These are phyloP conservation scores for Crotalus helleri DNA, from an alignment of 2,113 vertebrate genomes.

Conservation along the genomic window DNA sequence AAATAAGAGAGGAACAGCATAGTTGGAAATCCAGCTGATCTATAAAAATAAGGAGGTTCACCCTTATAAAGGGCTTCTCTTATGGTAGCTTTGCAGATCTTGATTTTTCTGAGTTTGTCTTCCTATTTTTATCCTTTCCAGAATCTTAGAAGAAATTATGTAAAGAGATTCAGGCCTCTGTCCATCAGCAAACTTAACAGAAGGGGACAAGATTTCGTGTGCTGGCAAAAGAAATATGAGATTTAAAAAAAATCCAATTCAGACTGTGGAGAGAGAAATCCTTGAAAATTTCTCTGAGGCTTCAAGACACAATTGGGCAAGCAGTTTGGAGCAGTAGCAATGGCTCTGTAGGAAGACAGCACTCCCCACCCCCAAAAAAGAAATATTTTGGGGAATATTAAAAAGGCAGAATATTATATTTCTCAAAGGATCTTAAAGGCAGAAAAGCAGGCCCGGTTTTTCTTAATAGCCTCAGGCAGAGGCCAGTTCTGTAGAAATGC, in stretches of 20 bases:
- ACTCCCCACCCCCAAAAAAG: too few relatives aligned
- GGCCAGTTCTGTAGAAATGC: too few relatives aligned
- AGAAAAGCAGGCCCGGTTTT: too few relatives aligned
- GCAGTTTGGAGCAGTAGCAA: neutral
- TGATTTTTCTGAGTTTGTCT: neutral
- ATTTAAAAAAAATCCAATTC: neutral
- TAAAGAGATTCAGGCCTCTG: neutral
- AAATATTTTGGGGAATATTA: too few relatives aligned
- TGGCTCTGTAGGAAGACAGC: neutral
- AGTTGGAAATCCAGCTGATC: neutral
- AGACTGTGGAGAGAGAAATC: neutral
- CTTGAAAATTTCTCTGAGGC: neutral
- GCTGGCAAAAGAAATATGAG: neutral
- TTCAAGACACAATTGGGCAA: neutral
- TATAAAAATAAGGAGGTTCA: neutral
- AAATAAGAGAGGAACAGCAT: neutral
- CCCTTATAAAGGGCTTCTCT: neutral
- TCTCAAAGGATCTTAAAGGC: too few relatives aligned
- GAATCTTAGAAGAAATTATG: neutral
- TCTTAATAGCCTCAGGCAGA: too few relatives aligned
- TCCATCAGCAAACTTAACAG: neutral
- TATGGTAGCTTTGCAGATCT: neutral
- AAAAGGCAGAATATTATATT: too few relatives aligned
- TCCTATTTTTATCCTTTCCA: neutral
- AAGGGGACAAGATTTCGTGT: neutral